Percentiles rank a stretch among this genome's conserved stretches.
Conservation (phyloP, 2,113 vertebrate species). For the Hucho hucho region DNA sequence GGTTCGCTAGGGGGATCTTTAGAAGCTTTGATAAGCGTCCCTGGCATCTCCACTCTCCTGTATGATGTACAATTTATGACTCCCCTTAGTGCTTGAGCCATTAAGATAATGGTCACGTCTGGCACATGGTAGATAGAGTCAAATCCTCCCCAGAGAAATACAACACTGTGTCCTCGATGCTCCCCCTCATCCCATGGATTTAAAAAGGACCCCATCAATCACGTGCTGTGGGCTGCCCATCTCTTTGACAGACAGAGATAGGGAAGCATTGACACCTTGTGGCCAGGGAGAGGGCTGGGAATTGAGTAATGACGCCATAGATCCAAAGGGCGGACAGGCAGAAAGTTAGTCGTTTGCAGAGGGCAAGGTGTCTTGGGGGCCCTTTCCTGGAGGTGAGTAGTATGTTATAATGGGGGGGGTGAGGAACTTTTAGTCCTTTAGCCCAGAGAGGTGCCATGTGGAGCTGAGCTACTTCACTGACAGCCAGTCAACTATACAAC, state of each 20-base stretch:
- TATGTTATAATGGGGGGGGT: not conserved
- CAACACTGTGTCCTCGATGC: not conserved
- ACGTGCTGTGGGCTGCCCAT: conserved; percentile 5
- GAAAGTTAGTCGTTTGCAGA: not conserved
- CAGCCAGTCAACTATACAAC: conserved; percentile 24
- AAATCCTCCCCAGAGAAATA: not conserved
- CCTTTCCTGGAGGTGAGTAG: not conserved
- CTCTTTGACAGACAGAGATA: conserved; percentile 16
- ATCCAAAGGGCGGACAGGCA: not conserved
- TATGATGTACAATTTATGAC: not conserved
- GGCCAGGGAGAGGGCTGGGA: not conserved
- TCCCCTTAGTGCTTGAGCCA: not conserved
- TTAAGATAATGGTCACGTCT: not conserved
- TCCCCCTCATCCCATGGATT: not conserved
- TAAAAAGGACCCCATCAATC: conserved; percentile 7
- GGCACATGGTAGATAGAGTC: not conserved
- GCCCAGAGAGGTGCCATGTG: conserved; percentile 7
- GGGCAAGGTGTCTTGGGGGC: not conserved
- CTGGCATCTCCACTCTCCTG: conserved; percentile 32
- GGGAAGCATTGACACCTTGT: not conserved
- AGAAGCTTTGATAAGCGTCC: conserved; percentile 33
- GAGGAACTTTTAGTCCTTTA: conserved; percentile 5
- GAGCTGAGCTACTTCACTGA: conserved; percentile 35
- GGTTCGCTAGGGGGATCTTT: conserved; percentile 37
- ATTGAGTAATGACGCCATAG: not conserved